Evolutionary conservation across 2,113 vertebrate species (phyloP), one percentile per base, ranked within the genome.

Genomic region (Himantopus leucocephalus): DNA sequence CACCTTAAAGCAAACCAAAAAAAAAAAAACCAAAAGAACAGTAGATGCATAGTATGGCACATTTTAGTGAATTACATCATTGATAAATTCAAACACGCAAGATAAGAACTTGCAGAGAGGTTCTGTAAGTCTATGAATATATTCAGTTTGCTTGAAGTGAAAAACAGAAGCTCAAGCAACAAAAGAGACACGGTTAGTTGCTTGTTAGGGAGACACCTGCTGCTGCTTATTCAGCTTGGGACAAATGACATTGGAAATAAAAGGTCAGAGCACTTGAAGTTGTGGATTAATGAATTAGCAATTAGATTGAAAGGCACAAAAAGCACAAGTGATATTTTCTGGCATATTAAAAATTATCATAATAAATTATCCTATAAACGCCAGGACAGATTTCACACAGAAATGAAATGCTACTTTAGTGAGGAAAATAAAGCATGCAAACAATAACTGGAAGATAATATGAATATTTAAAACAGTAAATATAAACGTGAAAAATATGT

Each of bases 231-330:
- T 91, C 77, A 85, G 10, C 12, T 73, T 92, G 73, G n/a, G 72
- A 86, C 7, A 95, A 96, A 96, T 77, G 74, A 58, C 60, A 73
- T 10, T 78, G 47, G 63, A 94, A 96, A 95, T 48, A 74, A 93
- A 96, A 94, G 73, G 64, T 95, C 91, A 95, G 45, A 92, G 32
- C 23, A 68, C 53, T 86, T 88, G 55, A 90, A 92, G 23, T 4
- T 88, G 27, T 80, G 43, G n/a, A 83, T 94, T 90, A 70, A 58
- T 78, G 55, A 86, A 82, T 79, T 66, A 78, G 34, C 48, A 86
- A 84, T 92, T 88, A 91, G 32, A 82, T 26, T 71, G 27, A 86
- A 90, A 89, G 68, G 24, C 24, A 43, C 14, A 92, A 94, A 94
- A 94, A 82, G 16, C 11, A 84, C 13, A 85, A 80, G 24, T 74